Base-by-base conservation (phyloP, 2,113 vertebrate species). In the Proterorhinus semilunaris region DNA sequence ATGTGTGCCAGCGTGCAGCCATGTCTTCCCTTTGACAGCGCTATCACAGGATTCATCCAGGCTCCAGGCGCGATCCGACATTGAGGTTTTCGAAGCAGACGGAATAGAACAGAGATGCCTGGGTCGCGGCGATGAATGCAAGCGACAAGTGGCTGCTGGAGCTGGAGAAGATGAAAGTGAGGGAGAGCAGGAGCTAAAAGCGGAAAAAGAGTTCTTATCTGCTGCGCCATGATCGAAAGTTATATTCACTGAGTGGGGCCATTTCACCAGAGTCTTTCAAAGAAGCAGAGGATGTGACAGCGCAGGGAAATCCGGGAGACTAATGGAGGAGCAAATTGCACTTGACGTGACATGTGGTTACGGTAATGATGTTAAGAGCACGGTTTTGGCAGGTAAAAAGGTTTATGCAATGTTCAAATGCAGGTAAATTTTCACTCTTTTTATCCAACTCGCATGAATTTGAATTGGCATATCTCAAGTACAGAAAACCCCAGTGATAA, bases 21-120 rank as follows among this genome's bases (percentile, higher is more conserved):
- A 71, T 74, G 77, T 82, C 80, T 75, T 47, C 62, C 69, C 68
- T 79, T 70, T 76, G 72, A 83, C 76, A 68, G 66, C 46, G 72
- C 47, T 12, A 72, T 87, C 80, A 78, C 54, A 82, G 76, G 17
- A 67, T 66, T 80, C 75, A 72, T 79, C 71, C 59, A 68, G 77
- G 74, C 76, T 76, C 71, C 67, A n/a, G 75, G 76, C 53, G 8
- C 69, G 69, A 77, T 69, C 87, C 78, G 81, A 87, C n/a, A 12
- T 69, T 78, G 62, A 61, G 55, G 76, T 66, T 70, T 65, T 70
- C 27, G 74, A 72, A 44, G 50, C 57, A 71, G 72, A 81, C 55
- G 12, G 74, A 83, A 51, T 45, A n/a, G 74, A 85, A 49, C 53
- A 66, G 66, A 17, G 78, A 69, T 49, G 68, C 53, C 54, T 69